These are phyloP conservation scores for Pangasius djambal DNA, from an alignment of 2,797 vertebrate species.

Conservation along the genomic window DNA sequence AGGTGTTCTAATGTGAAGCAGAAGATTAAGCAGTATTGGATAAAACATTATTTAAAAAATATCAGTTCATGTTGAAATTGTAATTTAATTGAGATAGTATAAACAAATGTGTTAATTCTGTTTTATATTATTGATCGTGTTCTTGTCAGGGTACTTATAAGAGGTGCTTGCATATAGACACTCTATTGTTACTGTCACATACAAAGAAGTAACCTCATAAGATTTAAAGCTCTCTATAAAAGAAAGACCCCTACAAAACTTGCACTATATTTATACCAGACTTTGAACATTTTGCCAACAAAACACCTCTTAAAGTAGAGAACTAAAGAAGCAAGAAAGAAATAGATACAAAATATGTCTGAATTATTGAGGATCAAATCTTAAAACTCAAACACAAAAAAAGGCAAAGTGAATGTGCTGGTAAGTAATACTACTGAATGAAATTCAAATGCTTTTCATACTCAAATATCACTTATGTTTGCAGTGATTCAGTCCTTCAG, in stretches of 20 bases:
- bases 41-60: background rate
- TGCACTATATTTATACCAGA: background rate
- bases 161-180: background rate
- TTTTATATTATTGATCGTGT: background rate
- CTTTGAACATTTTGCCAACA: background rate
- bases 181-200: background rate
- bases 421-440: background rate
- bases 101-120: background rate
- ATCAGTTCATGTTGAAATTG: background rate
- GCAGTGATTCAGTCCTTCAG: constrained; percentile 28
- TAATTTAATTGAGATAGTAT: background rate
- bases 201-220: background rate
- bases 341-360: background rate
- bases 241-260: background rate
- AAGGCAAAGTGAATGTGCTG: background rate
- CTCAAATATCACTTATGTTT: constrained; percentile 50
- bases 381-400: background rate
- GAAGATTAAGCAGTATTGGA: background rate
- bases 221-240: background rate
- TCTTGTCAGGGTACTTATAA: background rate
- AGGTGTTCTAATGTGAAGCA: background rate
- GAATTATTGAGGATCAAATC: background rate
- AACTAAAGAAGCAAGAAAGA: background rate
- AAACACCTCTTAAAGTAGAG: background rate
- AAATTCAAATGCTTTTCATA: constrained; percentile 9